Evolutionary conservation across 2,888 invertebrate species (phyloP).

Genomic region (Rotaria magnacalcarata): DNA sequence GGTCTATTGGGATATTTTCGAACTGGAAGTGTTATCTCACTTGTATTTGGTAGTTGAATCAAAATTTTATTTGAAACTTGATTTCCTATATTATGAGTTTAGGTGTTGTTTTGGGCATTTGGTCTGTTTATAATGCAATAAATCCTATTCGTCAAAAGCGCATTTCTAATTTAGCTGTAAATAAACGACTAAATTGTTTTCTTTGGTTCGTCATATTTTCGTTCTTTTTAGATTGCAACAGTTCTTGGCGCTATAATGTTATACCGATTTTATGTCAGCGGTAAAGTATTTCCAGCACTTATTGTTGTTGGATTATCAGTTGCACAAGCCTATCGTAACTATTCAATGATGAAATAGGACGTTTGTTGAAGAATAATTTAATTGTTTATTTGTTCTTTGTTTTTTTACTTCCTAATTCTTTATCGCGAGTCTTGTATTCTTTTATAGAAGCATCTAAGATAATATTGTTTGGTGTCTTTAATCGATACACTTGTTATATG

Average conservation of each 20-base stretch:
- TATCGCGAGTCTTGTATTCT: not conserved
- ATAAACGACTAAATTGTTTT: not conserved
- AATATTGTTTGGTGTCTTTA: not conserved
- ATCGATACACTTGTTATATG: not conserved
- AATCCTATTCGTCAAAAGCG: not conserved
- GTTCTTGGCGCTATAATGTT: constrained; percentile 2
- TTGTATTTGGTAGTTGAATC: not conserved
- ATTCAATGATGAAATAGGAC: not conserved
- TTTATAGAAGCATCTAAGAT: not conserved
- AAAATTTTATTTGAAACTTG: not conserved
- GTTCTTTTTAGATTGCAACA: not conserved
- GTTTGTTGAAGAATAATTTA: not conserved
- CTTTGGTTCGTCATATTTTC: not conserved
- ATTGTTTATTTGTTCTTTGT: not conserved
- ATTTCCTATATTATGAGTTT: not conserved
- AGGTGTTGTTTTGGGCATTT: constrained; percentile 3
- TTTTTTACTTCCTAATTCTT: not conserved
- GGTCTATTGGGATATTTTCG: constrained; percentile 8
- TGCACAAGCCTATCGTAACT: not conserved
- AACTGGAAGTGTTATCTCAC: not conserved
- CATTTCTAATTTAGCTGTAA: constrained; percentile 14
- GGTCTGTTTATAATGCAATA: not conserved
- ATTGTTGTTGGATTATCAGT: not conserved
- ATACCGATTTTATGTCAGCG: not conserved
- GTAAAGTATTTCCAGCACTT: constrained; percentile 35